A percentile compares a stretch with the other conserved stretches of the same genome.
Conservation (phyloP, 1,140 invertebrate species). For the Ditylenchus dipsaci region DNA sequence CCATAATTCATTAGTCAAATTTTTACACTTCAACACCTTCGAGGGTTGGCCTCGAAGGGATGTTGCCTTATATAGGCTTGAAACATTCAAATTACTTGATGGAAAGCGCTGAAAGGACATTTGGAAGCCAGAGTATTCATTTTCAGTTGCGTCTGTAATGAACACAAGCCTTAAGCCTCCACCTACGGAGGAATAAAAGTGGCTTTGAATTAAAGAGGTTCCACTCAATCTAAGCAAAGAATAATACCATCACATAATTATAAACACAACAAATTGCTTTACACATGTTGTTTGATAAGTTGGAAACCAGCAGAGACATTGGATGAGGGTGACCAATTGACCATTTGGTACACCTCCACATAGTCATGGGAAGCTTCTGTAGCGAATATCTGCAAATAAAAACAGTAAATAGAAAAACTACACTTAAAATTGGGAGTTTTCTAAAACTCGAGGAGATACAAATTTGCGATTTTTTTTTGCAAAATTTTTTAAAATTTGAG, state of each 20-base stretch:
- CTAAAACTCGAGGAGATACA: no score
- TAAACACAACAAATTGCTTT: background rate
- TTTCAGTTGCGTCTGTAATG: slow-evolving; percentile 9
- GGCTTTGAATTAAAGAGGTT: background rate
- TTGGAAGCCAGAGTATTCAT: slow-evolving; percentile 17
- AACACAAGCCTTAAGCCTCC: slow-evolving; percentile 20
- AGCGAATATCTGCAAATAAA: slow-evolving; percentile 4
- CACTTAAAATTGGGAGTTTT: no score
- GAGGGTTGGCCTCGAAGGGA: no score
- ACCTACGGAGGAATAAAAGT: slow-evolving; percentile 25
- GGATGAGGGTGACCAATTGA: slow-evolving; percentile 1
- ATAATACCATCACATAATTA: background rate
- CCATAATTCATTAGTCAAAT: no score
- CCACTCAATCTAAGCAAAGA: slow-evolving; percentile 22
- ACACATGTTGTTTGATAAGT: slow-evolving; percentile 21
- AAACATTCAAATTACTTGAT: background rate
- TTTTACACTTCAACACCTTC: no score
- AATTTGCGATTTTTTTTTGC: no score
- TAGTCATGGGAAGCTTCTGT: slow-evolving; percentile 16
- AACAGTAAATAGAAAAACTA: no score
- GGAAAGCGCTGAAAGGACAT: slow-evolving; percentile 14
- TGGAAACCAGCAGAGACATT: background rate
- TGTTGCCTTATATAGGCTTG: no score
- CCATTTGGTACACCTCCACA: slow-evolving; percentile 24
- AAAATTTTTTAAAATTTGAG: no score